phyloP scores from a whole-genome alignment of 2,888 invertebrate genomes.

The Ceriagrion tenellum region DNA sequence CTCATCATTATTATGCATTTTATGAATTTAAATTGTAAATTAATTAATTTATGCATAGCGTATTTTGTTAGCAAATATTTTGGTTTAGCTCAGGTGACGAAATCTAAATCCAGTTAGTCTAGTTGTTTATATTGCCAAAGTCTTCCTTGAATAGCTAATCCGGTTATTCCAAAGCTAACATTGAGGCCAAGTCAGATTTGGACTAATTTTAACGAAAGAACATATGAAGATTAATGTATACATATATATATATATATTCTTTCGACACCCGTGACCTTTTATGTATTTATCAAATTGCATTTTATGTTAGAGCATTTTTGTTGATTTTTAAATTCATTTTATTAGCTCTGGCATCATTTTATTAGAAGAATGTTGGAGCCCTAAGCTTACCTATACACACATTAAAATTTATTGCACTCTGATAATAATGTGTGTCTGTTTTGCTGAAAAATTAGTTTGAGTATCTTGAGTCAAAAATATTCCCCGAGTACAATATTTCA shows the following conservation, averaged over 20 bases:
- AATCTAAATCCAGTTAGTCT: not conserved
- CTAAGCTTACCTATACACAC: no score
- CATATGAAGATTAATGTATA: no score
- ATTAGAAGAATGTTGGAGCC: no score
- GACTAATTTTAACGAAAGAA: not conserved
- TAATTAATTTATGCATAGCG: not conserved
- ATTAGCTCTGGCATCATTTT: no score
- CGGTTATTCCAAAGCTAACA: not conserved
- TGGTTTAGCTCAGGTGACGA: constrained; percentile 4
- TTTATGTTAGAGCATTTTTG: not conserved
- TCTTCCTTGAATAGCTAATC: not conserved
- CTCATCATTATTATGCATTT: not conserved
- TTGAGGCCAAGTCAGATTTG: not conserved
- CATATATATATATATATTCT: not conserved
- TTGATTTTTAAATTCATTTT: not conserved
- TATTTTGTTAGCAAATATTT: not conserved
- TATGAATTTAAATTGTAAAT: not conserved
- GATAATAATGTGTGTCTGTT: no score
- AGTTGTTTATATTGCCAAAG: not conserved
- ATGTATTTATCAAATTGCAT: no score
- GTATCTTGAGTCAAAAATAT: no score
- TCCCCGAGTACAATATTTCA: no score
- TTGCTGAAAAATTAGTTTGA: no score
- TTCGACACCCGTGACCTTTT: not conserved
- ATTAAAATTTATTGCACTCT: no score